phyloP scores from a whole-genome alignment of 2,888 invertebrate genomes.

The Drymonia ruficornis region DNA sequence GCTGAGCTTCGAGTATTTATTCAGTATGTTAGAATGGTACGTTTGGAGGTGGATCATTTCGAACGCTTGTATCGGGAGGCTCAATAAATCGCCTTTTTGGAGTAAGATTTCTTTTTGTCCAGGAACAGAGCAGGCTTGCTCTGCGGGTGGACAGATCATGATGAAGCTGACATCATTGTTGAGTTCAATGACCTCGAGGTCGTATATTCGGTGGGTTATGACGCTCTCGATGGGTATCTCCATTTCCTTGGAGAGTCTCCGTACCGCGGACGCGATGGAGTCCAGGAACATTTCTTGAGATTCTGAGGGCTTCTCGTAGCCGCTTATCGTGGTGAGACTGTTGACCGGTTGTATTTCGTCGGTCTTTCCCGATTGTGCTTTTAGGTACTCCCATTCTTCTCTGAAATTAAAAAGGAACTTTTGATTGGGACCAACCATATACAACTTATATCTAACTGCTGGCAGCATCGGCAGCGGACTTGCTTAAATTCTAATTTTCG shows the following conservation, averaged over 20 bases:
- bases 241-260: slow-evolving; percentile 92
- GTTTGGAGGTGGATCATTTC: slow-evolving; percentile 98
- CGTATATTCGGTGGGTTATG: slow-evolving; percentile 92
- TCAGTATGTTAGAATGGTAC: slow-evolving; percentile 95
- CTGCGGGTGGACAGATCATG: slow-evolving; percentile 95
- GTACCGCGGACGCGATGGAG: slow-evolving; percentile 89
- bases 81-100: slow-evolving; percentile 93
- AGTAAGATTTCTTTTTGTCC: slow-evolving; percentile 93
- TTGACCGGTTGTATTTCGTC: slow-evolving; percentile 64
- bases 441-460: no score
- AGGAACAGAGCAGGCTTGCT: slow-evolving; percentile 96
- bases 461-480: no score
- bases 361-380: slow-evolving; percentile 80
- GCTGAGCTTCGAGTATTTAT: slow-evolving; percentile 96
- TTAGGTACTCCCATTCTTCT: slow-evolving; percentile 98
- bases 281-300: slow-evolving; percentile 93
- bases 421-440: no score
- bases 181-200: slow-evolving; percentile 96
- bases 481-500: no score
- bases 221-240: slow-evolving; percentile 90
- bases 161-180: slow-evolving; percentile 96
- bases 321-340: slow-evolving; percentile 62
- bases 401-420: slow-evolving; percentile 75
- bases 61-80: slow-evolving; percentile 96
- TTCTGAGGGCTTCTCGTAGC: slow-evolving; percentile 86